These are phyloP conservation scores for Odontomachus brunneus DNA, from an alignment of 1,140 invertebrate species.

Conservation along the genomic window DNA sequence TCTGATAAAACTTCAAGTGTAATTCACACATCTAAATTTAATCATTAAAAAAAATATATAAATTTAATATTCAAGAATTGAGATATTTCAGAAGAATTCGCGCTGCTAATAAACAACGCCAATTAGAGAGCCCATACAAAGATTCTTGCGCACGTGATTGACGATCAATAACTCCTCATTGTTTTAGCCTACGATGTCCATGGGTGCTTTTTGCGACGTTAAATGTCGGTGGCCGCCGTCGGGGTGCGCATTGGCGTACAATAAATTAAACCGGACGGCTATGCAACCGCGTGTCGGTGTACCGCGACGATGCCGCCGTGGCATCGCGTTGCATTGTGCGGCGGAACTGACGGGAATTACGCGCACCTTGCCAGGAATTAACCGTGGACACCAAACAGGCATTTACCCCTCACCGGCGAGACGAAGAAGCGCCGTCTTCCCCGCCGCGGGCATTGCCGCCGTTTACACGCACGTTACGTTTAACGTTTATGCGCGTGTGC, in stretches of 20 bases:
- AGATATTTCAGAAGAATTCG: no score
- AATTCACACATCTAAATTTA: no score
- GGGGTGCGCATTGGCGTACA: slow-evolving; percentile 19
- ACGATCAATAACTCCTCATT: slow-evolving; percentile 1
- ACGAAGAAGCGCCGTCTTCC: slow-evolving; percentile 16
- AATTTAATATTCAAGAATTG: no score
- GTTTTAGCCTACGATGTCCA: not conserved
- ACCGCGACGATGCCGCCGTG: slow-evolving; percentile 20
- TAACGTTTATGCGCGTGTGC: no score
- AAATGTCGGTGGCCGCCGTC: slow-evolving; percentile 4
- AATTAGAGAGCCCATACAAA: no score
- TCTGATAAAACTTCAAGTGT: no score
- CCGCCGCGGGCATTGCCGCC: slow-evolving; percentile 32
- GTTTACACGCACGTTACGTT: slow-evolving; percentile 49
- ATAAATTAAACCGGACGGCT: slow-evolving; percentile 68
- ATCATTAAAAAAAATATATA: no score
- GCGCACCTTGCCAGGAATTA: slow-evolving; percentile 69
- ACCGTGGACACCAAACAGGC: slow-evolving; percentile 57
- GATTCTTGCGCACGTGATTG: not conserved
- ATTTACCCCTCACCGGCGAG: slow-evolving; percentile 29
- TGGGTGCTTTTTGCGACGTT: not conserved
- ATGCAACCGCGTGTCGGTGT: slow-evolving; percentile 8
- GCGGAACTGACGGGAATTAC: slow-evolving; percentile 64
- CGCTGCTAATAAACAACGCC: no score
- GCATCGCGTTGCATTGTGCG: slow-evolving; percentile 35